phyloP scores from a whole-genome alignment of 2,888 invertebrate species.

The Cyclophora albipunctata region DNA sequence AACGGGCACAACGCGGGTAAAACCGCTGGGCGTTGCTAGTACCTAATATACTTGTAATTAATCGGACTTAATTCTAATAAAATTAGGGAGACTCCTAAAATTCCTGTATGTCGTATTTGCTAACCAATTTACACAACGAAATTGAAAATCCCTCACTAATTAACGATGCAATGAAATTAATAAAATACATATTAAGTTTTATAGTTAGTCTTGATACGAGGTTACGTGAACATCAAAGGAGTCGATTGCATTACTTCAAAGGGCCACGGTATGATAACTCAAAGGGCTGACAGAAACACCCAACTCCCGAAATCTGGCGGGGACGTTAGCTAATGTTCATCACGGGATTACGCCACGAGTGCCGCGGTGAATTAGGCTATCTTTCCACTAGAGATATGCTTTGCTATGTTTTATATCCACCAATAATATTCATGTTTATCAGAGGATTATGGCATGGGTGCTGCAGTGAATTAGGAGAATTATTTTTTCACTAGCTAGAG shows the following conservation, averaged over 20 bases:
- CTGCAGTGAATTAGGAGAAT: too few relatives aligned
- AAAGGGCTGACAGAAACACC: slow-evolving; percentile 11
- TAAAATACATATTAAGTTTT: slow-evolving; percentile 11
- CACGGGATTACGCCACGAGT: slow-evolving; percentile 6
- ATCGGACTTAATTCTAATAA: too few relatives aligned
- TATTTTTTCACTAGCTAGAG: too few relatives aligned
- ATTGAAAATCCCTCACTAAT: too few relatives aligned
- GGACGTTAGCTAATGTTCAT: slow-evolving; percentile 7
- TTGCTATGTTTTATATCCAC: neutral
- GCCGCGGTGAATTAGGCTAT: too few relatives aligned
- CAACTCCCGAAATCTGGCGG: slow-evolving; percentile 11
- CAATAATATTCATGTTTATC: too few relatives aligned
- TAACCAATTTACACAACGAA: neutral
- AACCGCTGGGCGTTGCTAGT: too few relatives aligned
- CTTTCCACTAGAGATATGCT: slow-evolving; percentile 3
- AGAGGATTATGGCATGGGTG: too few relatives aligned
- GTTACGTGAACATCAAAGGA: slow-evolving; percentile 17
- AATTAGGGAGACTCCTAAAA: neutral
- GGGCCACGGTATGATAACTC: slow-evolving; percentile 17
- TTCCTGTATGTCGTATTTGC: neutral
- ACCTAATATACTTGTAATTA: too few relatives aligned
- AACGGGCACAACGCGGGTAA: too few relatives aligned
- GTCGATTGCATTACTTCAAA: slow-evolving; percentile 20
- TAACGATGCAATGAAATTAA: neutral
- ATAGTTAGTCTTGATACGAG: neutral